A percentile compares a stretch with the other conserved stretches of the same genome.
Conservation (phyloP, 2,113 vertebrate species). For the Pteronura brasiliensis region DNA sequence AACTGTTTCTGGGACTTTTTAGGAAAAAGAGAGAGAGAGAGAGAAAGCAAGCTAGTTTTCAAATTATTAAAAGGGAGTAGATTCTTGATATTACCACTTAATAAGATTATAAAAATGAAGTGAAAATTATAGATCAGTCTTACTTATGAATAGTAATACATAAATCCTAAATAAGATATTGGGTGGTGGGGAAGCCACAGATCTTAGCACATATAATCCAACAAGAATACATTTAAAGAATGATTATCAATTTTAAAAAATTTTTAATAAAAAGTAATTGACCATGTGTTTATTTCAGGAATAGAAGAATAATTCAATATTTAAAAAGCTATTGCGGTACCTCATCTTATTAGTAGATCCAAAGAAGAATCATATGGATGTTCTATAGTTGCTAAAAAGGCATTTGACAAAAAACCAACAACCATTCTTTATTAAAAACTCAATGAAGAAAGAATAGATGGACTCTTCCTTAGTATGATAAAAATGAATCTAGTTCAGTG, state of each 20-base stretch:
- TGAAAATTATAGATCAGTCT: not conserved
- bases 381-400: not conserved
- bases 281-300: not conserved
- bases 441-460: not conserved
- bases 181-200: not conserved
- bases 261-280: not conserved
- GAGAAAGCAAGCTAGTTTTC: not conserved
- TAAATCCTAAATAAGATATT: not conserved
- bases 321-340: not conserved
- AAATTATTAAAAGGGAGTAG: not conserved
- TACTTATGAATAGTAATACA: not conserved
- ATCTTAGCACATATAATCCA: not conserved
- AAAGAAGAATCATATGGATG: not conserved
- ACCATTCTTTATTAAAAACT: not conserved
- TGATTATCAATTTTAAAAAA: not conserved
- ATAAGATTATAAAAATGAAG: constrained; percentile 11
- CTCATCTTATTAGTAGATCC: not conserved
- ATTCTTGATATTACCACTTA: not conserved
- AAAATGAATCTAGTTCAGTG: not conserved
- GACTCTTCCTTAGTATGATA: not conserved
- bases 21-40: not conserved
- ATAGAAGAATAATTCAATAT: not conserved
- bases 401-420: not conserved
- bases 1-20: not conserved
- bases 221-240: not conserved